phyloP scores from a whole-genome alignment of 2,888 invertebrate species.

The Pyralis farinalis region DNA sequence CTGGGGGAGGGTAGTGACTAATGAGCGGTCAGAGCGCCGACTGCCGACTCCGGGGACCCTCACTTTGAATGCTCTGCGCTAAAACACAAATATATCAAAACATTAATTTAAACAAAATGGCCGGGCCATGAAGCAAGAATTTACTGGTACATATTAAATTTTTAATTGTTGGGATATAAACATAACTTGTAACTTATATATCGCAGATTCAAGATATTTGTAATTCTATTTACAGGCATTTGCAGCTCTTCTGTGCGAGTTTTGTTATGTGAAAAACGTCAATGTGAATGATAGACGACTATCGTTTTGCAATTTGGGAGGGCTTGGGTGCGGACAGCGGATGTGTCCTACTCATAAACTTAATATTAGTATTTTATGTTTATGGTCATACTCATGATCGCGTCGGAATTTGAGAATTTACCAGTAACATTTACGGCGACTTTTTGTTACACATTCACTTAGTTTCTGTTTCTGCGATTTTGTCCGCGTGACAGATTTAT shows the following conservation, averaged over 20 bases:
- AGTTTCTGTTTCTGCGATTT: too few species aligned
- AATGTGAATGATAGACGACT: conserved; percentile 50
- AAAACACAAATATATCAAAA: conserved; percentile 22
- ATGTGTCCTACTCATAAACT: background rate
- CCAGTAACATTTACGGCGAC: conserved; percentile 42
- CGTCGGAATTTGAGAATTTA: conserved; percentile 16
- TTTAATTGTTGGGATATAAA: too few species aligned
- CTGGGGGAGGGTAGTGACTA: conserved; percentile 40
- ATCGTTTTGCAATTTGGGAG: conserved; percentile 42
- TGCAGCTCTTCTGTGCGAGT: conserved; percentile 44
- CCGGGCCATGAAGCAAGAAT: background rate
- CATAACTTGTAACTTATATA: too few species aligned
- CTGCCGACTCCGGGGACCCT: conserved; percentile 34
- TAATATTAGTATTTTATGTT: too few species aligned
- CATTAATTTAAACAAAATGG: conserved; percentile 9
- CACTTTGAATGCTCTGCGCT: conserved; percentile 35
- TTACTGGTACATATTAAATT: too few species aligned
- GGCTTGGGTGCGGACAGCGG: background rate
- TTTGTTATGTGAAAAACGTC: conserved; percentile 51
- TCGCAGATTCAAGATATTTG: background rate
- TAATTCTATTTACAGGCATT: conserved; percentile 44
- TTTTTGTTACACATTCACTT: too few species aligned
- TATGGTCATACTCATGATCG: too few species aligned
- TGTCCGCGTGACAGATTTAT: too few species aligned
- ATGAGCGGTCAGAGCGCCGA: conserved; percentile 53